A percentile compares a stretch with the other conserved stretches of the same genome.
Evolutionary conservation across 2,797 vertebrate species (phyloP).

Genomic region (Sitta carolinensis): DNA sequence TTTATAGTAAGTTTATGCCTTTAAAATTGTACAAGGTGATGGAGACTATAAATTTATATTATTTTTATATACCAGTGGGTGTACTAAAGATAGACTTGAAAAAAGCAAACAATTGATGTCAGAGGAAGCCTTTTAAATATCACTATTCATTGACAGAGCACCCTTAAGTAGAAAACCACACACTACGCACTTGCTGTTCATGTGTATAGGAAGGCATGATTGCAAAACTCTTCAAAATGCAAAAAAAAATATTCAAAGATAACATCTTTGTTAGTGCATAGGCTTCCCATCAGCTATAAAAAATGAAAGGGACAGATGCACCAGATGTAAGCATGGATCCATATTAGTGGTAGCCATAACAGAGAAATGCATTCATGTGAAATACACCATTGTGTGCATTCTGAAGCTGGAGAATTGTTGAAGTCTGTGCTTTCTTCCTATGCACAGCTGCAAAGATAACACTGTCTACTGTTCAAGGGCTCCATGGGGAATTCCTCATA

Average conservation of each 20-base stretch:
- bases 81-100: background rate
- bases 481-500: background rate
- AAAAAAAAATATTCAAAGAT: background rate
- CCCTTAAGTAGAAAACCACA: conserved; percentile 22
- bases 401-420: conserved; percentile 6
- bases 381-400: conserved; percentile 27
- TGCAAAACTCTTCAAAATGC: background rate
- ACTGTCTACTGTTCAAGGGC: conserved; percentile 43
- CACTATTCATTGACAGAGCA: background rate
- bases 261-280: background rate
- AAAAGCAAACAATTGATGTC: background rate
- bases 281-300: background rate
- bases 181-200: background rate
- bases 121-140: background rate
- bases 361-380: conserved; percentile 32
- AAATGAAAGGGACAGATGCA: background rate
- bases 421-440: conserved; percentile 42
- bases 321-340: conserved; percentile 10
- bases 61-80: background rate
- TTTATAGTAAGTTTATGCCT: background rate
- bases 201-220: background rate
- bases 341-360: background rate
- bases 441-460: conserved; percentile 66
- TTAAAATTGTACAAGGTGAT: background rate
- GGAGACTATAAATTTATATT: background rate